Percentiles rank a stretch among this genome's conserved stretches.
Conservation (phyloP, 2,797 vertebrate species). For the Simalia tracyae region DNA sequence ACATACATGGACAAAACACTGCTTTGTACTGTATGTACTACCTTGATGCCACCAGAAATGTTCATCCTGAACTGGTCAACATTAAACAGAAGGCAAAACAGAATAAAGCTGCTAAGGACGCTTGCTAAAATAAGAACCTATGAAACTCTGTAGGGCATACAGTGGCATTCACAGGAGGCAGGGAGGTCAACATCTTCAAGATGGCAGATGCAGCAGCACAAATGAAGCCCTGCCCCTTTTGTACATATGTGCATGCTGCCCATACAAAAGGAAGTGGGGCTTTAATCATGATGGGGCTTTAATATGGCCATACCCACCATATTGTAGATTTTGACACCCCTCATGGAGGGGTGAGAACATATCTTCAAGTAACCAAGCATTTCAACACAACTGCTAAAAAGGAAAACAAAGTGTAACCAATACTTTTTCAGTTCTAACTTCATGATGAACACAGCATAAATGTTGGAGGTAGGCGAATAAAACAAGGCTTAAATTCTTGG, state of each 20-base stretch:
- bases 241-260: not conserved
- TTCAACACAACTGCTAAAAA: not conserved
- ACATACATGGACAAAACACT: slow-evolving; percentile 32
- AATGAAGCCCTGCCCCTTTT: not conserved
- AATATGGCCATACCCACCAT: not conserved
- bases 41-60: not conserved
- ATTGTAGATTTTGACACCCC: not conserved
- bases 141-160: not conserved
- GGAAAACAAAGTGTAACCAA: not conserved
- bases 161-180: not conserved
- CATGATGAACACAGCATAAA: slow-evolving; percentile 1
- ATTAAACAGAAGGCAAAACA: slow-evolving; percentile 2
- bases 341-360: not conserved
- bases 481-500: not conserved
- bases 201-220: not conserved
- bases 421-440: not conserved
- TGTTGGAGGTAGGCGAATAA: slow-evolving; percentile 46
- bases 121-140: not conserved
- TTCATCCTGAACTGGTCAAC: slow-evolving; percentile 3
- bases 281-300: not conserved
- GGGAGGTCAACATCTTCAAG: not conserved
- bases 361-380: not conserved
- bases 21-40: not conserved
- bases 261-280: not conserved
- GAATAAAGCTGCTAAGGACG: not conserved